These are phyloP conservation scores for Drosophila siamana DNA, from an alignment of 2,888 invertebrate species.

Conservation along the genomic window DNA sequence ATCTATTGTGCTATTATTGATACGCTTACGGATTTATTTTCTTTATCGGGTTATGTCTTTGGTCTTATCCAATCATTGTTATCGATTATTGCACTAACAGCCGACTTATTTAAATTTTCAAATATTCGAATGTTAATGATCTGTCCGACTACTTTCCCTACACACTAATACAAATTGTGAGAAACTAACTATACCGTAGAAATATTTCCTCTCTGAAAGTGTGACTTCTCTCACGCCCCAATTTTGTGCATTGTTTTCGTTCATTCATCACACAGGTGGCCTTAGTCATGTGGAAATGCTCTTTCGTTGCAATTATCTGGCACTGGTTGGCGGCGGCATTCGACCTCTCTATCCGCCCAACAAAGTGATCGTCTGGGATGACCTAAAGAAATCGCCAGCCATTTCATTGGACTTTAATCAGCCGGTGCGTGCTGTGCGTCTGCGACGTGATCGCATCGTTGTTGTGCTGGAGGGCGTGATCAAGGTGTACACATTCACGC, in stretches of 20 bases:
- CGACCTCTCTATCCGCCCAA: constrained; percentile 97
- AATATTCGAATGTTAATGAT: neutral
- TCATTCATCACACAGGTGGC: constrained; percentile 86
- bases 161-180: neutral
- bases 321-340: constrained; percentile 96
- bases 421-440: constrained; percentile 95
- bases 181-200: neutral
- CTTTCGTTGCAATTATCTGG: constrained; percentile 98
- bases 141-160: neutral
- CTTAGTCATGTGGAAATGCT: constrained; percentile 98
- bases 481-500: constrained; percentile 98
- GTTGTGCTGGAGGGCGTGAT: constrained; percentile 96
- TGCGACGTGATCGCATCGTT: constrained; percentile 97
- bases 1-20: no score
- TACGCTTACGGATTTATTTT: no score
- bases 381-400: constrained; percentile 96
- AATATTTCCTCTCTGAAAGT: neutral
- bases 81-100: neutral
- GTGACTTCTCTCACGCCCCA: constrained; percentile 20
- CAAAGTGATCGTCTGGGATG: constrained; percentile 99
- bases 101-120: neutral
- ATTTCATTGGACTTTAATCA: constrained; percentile 97
- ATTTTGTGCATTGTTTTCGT: constrained; percentile 21
- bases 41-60: no score
- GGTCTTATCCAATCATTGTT: neutral